Percentiles rank a stretch among this genome's conserved stretches.
Evolutionary conservation across 2,797 vertebrate species (phyloP).

Genomic region (Liasis olivaceus): DNA sequence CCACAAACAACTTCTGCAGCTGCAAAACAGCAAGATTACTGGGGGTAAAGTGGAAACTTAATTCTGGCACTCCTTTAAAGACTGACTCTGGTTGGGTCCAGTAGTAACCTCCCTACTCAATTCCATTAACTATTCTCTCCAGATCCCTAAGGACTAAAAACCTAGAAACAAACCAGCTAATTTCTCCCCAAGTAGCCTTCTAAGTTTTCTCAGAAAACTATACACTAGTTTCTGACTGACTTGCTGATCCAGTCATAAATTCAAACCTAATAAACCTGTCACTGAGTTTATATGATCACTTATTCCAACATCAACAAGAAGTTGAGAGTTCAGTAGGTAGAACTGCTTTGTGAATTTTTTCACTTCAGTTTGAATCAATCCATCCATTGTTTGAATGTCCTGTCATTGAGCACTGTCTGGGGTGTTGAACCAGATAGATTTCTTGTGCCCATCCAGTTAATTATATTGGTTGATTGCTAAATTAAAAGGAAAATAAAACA

Average conservation of each 20-base stretch:
- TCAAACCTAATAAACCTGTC: not conserved
- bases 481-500: not conserved
- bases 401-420: not conserved
- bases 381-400: not conserved
- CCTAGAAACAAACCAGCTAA: not conserved
- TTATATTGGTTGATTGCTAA: not conserved
- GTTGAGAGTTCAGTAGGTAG: not conserved
- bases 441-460: not conserved
- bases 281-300: not conserved
- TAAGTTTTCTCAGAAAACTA: not conserved
- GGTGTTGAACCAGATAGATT: not conserved
- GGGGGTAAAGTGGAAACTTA: not conserved
- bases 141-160: not conserved
- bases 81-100: not conserved
- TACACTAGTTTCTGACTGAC: not conserved
- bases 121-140: not conserved
- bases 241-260: not conserved
- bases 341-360: not conserved
- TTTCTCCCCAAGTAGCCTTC: not conserved
- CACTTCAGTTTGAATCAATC: not conserved
- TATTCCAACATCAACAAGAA: not conserved
- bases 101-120: not conserved
- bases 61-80: not conserved
- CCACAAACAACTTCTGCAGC: not conserved
- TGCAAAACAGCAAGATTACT: not conserved